Evolutionary conservation across 1,140 invertebrate genomes (phyloP).

Genomic region (Drosophila mojavensis): DNA sequence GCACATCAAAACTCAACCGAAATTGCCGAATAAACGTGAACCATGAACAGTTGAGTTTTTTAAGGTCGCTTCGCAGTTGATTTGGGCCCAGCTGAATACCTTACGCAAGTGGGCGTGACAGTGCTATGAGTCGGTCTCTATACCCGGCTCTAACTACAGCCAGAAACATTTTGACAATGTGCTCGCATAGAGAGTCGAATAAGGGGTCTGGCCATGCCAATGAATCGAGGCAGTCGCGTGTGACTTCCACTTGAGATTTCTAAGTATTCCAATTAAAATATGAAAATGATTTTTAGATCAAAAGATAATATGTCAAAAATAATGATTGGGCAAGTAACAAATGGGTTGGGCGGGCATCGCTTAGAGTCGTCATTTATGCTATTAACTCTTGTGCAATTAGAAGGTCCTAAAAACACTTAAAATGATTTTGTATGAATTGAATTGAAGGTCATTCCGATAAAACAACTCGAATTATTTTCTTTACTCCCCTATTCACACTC

Average conservation of each 20-base stretch:
- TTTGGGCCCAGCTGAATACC: constrained; percentile 33
- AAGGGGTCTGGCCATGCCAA: constrained; percentile 51
- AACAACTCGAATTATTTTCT: too few relatives aligned
- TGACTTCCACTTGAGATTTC: constrained; percentile 61
- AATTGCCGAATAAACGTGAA: constrained; percentile 37
- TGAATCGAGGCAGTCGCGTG: constrained; percentile 68
- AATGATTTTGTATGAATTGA: too few relatives aligned
- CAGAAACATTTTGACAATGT: constrained; percentile 29
- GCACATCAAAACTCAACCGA: constrained; percentile 31
- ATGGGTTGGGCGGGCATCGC: background rate
- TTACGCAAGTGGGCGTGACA: constrained; percentile 57
- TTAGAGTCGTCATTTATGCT: background rate
- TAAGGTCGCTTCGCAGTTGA: constrained; percentile 59
- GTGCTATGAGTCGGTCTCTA: constrained; percentile 14
- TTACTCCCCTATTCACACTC: too few relatives aligned
- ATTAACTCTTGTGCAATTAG: too few relatives aligned
- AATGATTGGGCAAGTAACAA: constrained; percentile 24
- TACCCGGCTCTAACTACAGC: constrained; percentile 20
- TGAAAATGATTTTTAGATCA: constrained; percentile 31
- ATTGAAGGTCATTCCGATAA: background rate
- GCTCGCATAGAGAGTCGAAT: constrained; percentile 15
- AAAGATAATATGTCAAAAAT: constrained; percentile 32
- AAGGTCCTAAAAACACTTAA: background rate
- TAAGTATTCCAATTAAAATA: constrained; percentile 67
- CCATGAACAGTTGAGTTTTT: constrained; percentile 48